Evolutionary conservation across 2,113 vertebrate species (phyloP).

Genomic region (Lamprologus speciosus): DNA sequence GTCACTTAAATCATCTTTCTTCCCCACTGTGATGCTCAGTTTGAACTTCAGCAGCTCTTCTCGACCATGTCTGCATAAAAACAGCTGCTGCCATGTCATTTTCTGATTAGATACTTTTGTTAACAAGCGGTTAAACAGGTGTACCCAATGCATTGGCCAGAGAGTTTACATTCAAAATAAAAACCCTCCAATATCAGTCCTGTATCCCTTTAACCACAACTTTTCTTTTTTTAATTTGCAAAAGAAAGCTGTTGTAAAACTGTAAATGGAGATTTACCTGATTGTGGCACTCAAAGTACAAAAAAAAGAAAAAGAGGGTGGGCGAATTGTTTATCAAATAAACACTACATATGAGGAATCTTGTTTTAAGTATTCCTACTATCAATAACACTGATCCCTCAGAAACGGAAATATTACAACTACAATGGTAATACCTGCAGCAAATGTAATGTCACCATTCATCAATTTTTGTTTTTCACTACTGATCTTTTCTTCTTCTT

Average conservation of each 20-base stretch:
- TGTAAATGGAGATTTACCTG: neutral
- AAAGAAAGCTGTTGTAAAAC: neutral
- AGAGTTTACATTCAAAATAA: neutral
- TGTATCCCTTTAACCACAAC: neutral
- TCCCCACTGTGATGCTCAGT: neutral
- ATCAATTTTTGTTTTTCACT: neutral
- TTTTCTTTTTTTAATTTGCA: neutral
- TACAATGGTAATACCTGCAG: neutral
- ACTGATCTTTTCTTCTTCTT: neutral
- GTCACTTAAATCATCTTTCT: neutral
- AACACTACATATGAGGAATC: neutral
- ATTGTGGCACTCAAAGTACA: neutral
- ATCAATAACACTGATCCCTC: neutral
- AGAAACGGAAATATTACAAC: neutral
- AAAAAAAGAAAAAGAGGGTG: accelerated
- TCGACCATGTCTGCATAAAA: neutral
- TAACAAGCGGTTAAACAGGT: neutral
- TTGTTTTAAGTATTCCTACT: neutral
- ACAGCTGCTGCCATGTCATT: neutral
- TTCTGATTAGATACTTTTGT: neutral
- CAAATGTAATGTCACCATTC: neutral
- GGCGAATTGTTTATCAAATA: neutral
- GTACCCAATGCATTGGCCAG: neutral
- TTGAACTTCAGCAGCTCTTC: neutral
- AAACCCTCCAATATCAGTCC: neutral